Percentiles rank a stretch among this genome's conserved stretches.
Evolutionary conservation across 2,888 invertebrate species (phyloP).

Genomic region (Dromius quadrimaculatus): DNA sequence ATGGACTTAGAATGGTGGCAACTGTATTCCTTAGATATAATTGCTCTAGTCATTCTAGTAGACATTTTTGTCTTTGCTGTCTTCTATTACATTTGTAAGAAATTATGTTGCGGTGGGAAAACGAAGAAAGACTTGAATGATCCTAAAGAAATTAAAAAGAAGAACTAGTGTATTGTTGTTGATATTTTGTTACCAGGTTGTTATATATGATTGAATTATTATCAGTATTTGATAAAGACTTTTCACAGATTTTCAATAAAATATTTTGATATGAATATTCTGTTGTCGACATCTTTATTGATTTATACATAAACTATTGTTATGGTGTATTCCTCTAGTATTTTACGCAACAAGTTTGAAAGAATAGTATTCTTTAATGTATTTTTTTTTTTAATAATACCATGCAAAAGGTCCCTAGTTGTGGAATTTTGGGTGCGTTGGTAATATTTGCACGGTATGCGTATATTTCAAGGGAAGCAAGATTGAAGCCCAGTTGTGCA

Average conservation of each 20-base stretch:
- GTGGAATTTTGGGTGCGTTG: too few species aligned
- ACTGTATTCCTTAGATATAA: constrained; percentile 59
- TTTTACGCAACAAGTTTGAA: too few species aligned
- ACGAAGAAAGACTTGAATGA: background rate
- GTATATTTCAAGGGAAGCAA: too few species aligned
- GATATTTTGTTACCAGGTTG: background rate
- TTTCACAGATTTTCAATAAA: background rate
- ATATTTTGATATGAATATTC: background rate
- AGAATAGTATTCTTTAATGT: too few species aligned
- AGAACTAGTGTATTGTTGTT: background rate
- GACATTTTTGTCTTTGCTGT: background rate
- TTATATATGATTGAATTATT: too few species aligned
- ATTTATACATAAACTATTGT: too few species aligned
- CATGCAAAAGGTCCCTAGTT: too few species aligned
- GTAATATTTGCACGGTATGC: too few species aligned
- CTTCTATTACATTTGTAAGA: background rate
- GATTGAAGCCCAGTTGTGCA: too few species aligned
- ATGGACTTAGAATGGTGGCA: constrained; percentile 58
- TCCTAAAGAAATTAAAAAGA: background rate
- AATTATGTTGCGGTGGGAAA: background rate
- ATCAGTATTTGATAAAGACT: background rate
- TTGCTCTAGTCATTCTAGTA: constrained; percentile 32
- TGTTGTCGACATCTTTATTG: too few species aligned
- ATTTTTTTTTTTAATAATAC: too few species aligned
- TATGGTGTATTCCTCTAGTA: too few species aligned